Evolutionary conservation across 2,113 vertebrate species (phyloP), one percentile per base, ranked within the genome.

Genomic region (Pangasianodon hypophthalmus): DNA sequence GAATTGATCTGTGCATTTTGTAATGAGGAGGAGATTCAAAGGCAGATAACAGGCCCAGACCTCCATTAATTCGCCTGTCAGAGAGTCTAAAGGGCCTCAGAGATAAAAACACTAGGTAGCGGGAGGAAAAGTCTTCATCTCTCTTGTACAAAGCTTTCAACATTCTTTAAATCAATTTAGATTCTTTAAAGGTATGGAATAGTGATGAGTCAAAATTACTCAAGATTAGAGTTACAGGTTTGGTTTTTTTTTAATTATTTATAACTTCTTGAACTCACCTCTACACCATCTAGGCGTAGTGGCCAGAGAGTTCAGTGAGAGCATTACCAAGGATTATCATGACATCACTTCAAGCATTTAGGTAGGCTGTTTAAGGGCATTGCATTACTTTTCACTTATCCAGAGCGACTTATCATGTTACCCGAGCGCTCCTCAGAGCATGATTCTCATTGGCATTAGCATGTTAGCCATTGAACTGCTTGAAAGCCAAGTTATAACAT

Each of bases 1-100:
- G 93, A 95, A 95, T 94, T 92, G 88, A 93, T 95, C 93, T 77
- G 88, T 93, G 94, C 92, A 93, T 91, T 92, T 90, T 92, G 93
- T 89, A 84, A 93, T 91, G 89, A 92, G 90, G 88, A 90, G 87
- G 82, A 89, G 91, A 92, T 93, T 89, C 81, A 84, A 94, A 93
- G 93, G 91, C 81, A 92, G 87, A 96, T 94, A 95, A 94, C 62
- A 88, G 94, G 93, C 94, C 93, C 88, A 91, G 54, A 87, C 82
- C 87, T 88, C 90, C 92, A 85, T 94, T 93, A 94, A 92, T 93
- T 88, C 18, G 54, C 67, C 91, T 95, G 92, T 95, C 94, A 93
- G 90, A 88, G 81, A 88, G 71, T 93, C 92, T 92, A 89, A 85
- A 64, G 93, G 94, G 92, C 58, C 88, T 87, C 50, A 60, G 88